Evolutionary conservation across 2,113 vertebrate genomes (phyloP).

Genomic region (Cromileptes altivelis): DNA sequence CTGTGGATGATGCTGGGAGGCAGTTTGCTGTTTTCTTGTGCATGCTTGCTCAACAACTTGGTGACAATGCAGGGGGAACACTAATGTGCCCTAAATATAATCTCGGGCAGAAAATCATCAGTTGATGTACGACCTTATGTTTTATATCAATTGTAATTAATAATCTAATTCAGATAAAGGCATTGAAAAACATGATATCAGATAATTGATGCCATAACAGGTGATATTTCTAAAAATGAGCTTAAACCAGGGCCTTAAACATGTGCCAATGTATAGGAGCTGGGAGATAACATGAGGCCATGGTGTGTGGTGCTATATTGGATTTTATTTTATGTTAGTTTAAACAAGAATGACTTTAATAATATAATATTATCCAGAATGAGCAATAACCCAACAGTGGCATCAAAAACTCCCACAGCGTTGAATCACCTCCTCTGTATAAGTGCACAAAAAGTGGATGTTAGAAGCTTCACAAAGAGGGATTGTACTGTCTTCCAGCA

Average conservation of each 20-base stretch:
- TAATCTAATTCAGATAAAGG: background rate
- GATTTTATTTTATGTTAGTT: background rate
- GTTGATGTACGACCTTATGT: background rate
- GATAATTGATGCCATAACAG: background rate
- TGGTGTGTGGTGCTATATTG: background rate
- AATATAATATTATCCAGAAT: background rate
- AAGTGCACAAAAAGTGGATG: background rate
- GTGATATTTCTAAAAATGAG: background rate
- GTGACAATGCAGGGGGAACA: background rate
- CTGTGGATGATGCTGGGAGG: background rate
- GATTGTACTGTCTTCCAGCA: background rate
- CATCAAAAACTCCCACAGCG: background rate
- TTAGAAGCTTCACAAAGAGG: background rate
- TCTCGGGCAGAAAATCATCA: background rate
- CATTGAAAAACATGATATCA: background rate
- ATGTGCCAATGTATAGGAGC: background rate
- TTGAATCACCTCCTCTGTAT: conserved; percentile 1
- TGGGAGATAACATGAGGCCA: background rate
- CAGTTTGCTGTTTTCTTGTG: background rate
- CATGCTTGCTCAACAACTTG: conserved; percentile 3
- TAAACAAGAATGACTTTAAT: background rate
- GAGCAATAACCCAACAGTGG: background rate
- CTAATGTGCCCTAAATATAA: background rate
- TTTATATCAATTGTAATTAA: background rate
- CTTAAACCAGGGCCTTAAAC: background rate